Evolutionary conservation across 2,113 vertebrate species (phyloP), one percentile per base, ranked within the genome.

Genomic region (Okapia johnstoni): DNA sequence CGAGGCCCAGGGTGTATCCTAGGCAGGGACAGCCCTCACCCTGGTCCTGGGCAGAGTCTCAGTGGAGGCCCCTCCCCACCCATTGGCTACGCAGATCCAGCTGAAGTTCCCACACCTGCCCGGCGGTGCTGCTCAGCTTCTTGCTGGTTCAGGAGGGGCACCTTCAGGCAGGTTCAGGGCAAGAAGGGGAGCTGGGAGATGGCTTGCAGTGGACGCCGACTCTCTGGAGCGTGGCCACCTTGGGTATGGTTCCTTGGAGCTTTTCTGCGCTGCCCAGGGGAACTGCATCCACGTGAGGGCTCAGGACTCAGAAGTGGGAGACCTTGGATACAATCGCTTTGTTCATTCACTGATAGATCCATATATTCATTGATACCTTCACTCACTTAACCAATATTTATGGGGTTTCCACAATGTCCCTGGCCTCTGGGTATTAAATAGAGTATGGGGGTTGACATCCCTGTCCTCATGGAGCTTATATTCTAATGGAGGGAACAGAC

Each of bases 121-220:
- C 2, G 0, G 48, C 8, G 0, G 15, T 23, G 40, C 23, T 43
- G n/a, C 14, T 76, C 28, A 57, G 25, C 16, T 81, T 80, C 36
- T 54, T 48, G 19, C 33, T 36, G 33, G 23, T 55, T 60, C 48
- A 36, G 57, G 8, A 52, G 25, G 87, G 66, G 33, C 11, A 52
- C 54, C 88, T 85, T 61, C n/a, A 33, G 94, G 52, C 94, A 85
- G 77, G 79, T 13, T 43, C 43, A 52, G n/a, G 46, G 43, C 25
- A 55, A 43, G 90, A 76, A 48, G 52, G 52, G 54, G 17, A 85
- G 43, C 8, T 26, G 14, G 28, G 87, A 54, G 46, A 66, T 23
- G 54, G 61, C 33, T 28, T 70, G n/a, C 19, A 0, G n/a, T 36
- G 19, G 28, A 86, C 8, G 28, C 66, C 30, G 30, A 36, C 55